Evolutionary conservation across 2,888 invertebrate genomes (phyloP).

Genomic region (Drosophila siamana): DNA sequence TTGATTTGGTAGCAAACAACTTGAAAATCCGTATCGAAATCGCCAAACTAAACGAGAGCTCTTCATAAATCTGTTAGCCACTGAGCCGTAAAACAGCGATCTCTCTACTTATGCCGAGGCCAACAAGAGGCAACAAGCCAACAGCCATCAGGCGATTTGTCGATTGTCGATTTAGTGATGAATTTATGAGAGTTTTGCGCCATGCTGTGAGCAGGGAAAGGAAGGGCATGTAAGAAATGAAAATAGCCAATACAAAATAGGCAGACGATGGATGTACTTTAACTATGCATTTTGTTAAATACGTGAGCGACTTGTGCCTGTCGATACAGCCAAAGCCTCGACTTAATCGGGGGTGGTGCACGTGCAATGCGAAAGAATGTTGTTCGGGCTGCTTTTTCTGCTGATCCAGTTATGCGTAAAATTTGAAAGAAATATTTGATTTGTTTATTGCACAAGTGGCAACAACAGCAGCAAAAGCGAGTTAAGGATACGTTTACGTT

Average conservation of each 20-base stretch:
- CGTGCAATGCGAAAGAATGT: conserved; percentile 53
- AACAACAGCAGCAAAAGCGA: conserved; percentile 26
- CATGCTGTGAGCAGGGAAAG: no score
- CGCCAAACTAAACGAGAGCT: conserved; percentile 36
- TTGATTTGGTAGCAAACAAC: conserved; percentile 1
- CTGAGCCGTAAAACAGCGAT: conserved; percentile 66
- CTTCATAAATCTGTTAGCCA: conserved; percentile 66
- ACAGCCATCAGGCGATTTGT: conserved; percentile 48
- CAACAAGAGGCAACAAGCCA: background rate
- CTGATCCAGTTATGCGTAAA: conserved; percentile 73
- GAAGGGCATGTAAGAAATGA: no score
- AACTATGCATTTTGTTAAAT: conserved; percentile 67
- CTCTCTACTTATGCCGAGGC: conserved; percentile 33
- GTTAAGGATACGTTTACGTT: no score
- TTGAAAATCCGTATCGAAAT: conserved; percentile 27
- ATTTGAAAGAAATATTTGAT: conserved; percentile 77
- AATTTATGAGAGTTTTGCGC: conserved; percentile 72
- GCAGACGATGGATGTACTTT: conserved; percentile 51
- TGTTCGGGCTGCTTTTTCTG: conserved; percentile 41
- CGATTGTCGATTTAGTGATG: conserved; percentile 47
- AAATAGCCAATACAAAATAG: conserved; percentile 54
- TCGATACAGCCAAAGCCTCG: no score
- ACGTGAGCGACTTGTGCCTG: conserved; percentile 43
- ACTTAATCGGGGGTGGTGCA: no score
- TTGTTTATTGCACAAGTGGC: conserved; percentile 76